Percentiles rank a stretch among this genome's conserved stretches.
Conservation (phyloP, 2,888 invertebrate genomes). For the Aspidapion aeneum region DNA sequence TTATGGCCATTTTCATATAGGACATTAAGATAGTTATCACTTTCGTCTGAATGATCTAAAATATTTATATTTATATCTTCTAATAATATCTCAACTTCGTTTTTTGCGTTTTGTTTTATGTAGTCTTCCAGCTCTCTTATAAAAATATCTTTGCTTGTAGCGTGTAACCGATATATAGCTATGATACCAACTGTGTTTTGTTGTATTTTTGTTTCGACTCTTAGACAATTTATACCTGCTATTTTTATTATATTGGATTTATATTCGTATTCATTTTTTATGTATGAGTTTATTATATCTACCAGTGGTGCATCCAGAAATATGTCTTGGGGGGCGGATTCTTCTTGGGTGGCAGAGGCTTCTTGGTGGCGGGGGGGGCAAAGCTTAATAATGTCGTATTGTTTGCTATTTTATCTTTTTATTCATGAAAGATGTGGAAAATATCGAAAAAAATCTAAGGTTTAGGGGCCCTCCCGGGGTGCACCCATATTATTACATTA, state of each 20-base stretch:
- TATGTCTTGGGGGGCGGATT: too few species aligned
- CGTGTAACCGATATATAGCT: not conserved
- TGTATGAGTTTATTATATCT: too few species aligned
- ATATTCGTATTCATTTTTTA: too few species aligned
- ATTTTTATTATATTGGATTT: not conserved
- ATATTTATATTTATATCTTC: not conserved
- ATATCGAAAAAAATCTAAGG: too few species aligned
- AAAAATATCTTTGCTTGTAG: not conserved
- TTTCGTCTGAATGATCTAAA: not conserved
- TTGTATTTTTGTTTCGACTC: not conserved
- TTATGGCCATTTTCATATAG: not conserved
- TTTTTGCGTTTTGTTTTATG: not conserved
- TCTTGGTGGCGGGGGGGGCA: too few species aligned
- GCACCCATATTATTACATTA: too few species aligned
- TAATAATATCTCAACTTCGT: not conserved
- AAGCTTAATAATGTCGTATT: too few species aligned
- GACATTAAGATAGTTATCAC: not conserved
- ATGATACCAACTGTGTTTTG: not conserved
- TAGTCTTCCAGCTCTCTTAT: not conserved
- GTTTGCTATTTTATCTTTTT: too few species aligned
- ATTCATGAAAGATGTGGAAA: too few species aligned
- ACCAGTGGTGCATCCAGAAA: too few species aligned
- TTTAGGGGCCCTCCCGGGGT: too few species aligned
- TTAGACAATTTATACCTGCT: not conserved
- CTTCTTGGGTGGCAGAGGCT: too few species aligned